These are phyloP conservation scores for Pitta sordida DNA, from an alignment of 2,113 vertebrate genomes.

Conservation along the genomic window DNA sequence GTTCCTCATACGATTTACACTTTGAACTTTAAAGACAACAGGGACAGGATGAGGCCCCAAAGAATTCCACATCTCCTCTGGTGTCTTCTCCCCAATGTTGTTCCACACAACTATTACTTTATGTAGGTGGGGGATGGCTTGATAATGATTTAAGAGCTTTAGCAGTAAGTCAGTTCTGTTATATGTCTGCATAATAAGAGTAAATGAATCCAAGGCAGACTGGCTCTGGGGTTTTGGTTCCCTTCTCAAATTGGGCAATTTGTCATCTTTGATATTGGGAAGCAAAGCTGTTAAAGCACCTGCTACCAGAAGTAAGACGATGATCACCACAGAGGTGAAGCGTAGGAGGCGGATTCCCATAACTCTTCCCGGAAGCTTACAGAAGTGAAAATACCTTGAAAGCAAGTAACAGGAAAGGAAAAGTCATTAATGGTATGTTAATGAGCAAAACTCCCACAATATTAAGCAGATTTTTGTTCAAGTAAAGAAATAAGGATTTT, in stretches of 20 bases:
- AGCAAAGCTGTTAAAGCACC: constrained; percentile 78
- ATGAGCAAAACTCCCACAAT: neutral
- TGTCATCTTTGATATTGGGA: constrained; percentile 77
- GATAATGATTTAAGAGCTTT: constrained; percentile 92
- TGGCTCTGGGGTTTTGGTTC: constrained; percentile 62
- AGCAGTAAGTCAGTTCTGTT: constrained; percentile 91
- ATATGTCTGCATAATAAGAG: constrained; percentile 90
- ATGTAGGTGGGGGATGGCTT: constrained; percentile 85
- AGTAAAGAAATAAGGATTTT: neutral
- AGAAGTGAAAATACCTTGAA: constrained; percentile 68
- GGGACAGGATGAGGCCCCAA: constrained; percentile 89
- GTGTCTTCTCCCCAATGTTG: constrained; percentile 83
- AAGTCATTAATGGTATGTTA: neutral
- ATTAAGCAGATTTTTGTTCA: neutral
- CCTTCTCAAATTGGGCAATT: constrained; percentile 60
- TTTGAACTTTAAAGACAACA: constrained; percentile 88
- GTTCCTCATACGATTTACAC: constrained; percentile 87
- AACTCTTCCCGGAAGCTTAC: constrained; percentile 75
- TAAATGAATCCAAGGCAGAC: constrained; percentile 75
- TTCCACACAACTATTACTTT: constrained; percentile 92
- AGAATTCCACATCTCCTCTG: constrained; percentile 84
- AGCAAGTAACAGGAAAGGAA: neutral
- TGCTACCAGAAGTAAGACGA: constrained; percentile 75
- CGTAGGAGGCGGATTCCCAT: constrained; percentile 72
- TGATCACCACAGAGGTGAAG: constrained; percentile 69